Base-by-base conservation (phyloP, 2,113 vertebrate species). In the Saimiri boliviensis region DNA sequence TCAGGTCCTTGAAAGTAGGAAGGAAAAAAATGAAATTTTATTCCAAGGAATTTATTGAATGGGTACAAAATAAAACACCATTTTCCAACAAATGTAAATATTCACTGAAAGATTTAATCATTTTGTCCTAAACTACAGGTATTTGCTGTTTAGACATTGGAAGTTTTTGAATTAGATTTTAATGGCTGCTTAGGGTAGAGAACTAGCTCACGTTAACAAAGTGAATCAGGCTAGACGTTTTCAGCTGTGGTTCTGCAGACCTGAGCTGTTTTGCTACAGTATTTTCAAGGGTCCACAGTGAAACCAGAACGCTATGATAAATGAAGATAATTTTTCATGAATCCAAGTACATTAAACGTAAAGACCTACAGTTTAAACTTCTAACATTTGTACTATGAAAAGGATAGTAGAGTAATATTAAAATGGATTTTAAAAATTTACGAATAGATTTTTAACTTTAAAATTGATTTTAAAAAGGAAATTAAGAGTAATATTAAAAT, bases 51-150 rank as follows among this genome's bases (percentile, higher is more conserved):
- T 89, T 66, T 91, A 95, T 45, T 68, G 25, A 88, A 58, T 92
- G 16, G 7, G 2, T 30, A 77, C 6, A 95, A 40, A 96, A 85
- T 74, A 79, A 85, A 95, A 93, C 19, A 25, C 6, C 17, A 86
- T 56, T 95, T 30, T 87, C 30, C 23, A 52, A 42, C 54, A 89
- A 93, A 91, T 88, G 14, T 32, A 94, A 95, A 82, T n/a, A 83
- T 47, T 56, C 11, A 83, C 37, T 63, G 76, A 79, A 88, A 88
- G 54, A 91, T 86, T 83, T 86, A 66, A 71, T 66, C 52, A 74
- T 32, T 71, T 88, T 89, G 10, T 80, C 35, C 42, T 83, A 56
- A 93, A 73, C 86, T 80, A 96, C 8, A 94, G 37, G n/a, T 66
- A 12, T 47, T 88, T 92, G 14, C 45, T 49, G 73, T 89, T n/a